These are phyloP conservation scores for Sceloporus undulatus DNA, from an alignment of 2,113 vertebrate genomes.

Conservation along the genomic window DNA sequence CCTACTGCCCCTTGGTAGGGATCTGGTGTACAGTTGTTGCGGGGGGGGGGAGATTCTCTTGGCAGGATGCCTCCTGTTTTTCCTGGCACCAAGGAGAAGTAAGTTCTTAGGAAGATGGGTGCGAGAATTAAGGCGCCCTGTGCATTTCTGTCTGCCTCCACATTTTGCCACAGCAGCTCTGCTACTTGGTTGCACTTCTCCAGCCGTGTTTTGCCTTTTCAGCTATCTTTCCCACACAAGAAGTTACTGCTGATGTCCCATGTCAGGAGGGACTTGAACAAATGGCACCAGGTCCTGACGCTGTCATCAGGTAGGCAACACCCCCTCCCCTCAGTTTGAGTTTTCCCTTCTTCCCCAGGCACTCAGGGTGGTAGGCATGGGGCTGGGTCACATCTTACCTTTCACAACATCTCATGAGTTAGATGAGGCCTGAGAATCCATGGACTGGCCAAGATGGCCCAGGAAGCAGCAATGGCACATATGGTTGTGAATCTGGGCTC, in stretches of 20 bases:
- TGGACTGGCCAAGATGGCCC: no score
- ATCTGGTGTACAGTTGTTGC: no score
- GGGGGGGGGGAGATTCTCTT: neutral
- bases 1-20: neutral
- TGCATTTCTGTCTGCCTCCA: neutral
- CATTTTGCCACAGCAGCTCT: neutral
- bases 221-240: conserved; percentile 90
- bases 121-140: no score
- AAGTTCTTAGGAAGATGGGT: neutral
- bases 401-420: neutral
- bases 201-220: conserved; percentile 49
- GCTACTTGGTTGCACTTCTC: no score
- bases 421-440: no score
- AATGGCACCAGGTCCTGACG: conserved; percentile 87
- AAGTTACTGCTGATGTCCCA: conserved; percentile 92
- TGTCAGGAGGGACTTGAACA: conserved; percentile 87
- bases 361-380: no score
- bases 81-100: no score
- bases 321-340: neutral
- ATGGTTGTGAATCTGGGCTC: no score
- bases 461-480: no score
- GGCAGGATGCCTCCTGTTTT: rapidly evolving
- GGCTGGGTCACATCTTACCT: no score
- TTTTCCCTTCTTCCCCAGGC: no score
- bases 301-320: conserved; percentile 83